Percentiles rank a stretch among this genome's conserved stretches.
Conservation (phyloP, 2,888 invertebrate species). For the Pemphredon lugubris region DNA sequence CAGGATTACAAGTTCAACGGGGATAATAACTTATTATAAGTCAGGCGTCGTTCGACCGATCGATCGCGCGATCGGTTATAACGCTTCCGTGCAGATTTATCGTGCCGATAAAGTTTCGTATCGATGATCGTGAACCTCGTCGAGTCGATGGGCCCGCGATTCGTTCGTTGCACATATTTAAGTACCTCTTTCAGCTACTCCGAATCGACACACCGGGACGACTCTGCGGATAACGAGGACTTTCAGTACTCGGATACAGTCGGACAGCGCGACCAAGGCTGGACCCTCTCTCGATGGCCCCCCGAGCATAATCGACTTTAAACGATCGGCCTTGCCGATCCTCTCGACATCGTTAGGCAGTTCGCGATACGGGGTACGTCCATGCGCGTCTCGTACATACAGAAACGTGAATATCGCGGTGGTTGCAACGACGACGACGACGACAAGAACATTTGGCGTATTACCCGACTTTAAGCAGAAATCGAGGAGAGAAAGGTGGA, state of each 20-base stretch:
- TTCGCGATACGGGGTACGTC: constrained; percentile 42
- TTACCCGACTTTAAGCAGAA: constrained; percentile 22
- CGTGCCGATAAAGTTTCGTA: constrained; percentile 52
- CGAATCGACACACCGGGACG: constrained; percentile 48
- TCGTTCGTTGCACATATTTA: constrained; percentile 58
- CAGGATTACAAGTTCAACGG: constrained; percentile 46
- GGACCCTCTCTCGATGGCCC: constrained; percentile 42
- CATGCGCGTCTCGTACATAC: constrained; percentile 46
- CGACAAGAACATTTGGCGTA: constrained; percentile 30
- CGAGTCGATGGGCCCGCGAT: constrained; percentile 37
- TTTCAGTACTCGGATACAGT: constrained; percentile 50
- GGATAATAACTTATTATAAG: too few relatives aligned
- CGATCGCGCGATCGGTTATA: too few relatives aligned
- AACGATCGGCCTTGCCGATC: constrained; percentile 67
- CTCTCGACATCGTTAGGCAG: constrained; percentile 60
- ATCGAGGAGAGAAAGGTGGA: background rate
- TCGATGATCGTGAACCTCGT: constrained; percentile 47
- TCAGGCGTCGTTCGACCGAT: too few relatives aligned
- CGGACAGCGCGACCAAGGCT: constrained; percentile 55
- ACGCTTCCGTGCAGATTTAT: constrained; percentile 49
- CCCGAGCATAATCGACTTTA: constrained; percentile 65
- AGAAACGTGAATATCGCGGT: constrained; percentile 36
- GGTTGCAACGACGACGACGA: constrained; percentile 13
- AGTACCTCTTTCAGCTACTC: constrained; percentile 48
- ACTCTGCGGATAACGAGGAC: constrained; percentile 61